Conservation (phyloP, 2,797 vertebrate species). For the Girardinus metallicus region DNA sequence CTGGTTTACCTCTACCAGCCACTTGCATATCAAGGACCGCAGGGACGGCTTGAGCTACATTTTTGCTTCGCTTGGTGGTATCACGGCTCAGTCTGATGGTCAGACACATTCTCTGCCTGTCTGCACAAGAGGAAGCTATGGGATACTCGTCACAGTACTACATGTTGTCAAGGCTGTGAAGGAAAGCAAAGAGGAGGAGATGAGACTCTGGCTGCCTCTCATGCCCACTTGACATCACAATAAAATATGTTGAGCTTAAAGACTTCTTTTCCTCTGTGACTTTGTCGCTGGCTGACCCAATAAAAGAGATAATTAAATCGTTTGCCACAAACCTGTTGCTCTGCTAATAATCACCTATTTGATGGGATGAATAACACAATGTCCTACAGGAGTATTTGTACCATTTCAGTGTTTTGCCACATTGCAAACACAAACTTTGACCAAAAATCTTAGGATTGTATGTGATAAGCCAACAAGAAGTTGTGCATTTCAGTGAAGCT, state of each 20-base stretch:
- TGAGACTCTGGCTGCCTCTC: slow-evolving; percentile 13
- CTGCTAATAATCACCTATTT: not conserved
- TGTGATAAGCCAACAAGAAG: not conserved
- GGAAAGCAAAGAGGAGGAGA: slow-evolving; percentile 21
- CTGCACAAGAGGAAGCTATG: slow-evolving; percentile 11
- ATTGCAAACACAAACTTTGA: not conserved
- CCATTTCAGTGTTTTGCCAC: not conserved
- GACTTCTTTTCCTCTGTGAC: slow-evolving; percentile 17
- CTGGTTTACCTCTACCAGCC: slow-evolving; percentile 45
- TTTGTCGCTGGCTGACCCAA: slow-evolving; percentile 5
- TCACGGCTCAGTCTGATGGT: slow-evolving; percentile 23
- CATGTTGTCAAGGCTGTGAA: slow-evolving; percentile 23
- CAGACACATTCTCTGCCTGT: slow-evolving; percentile 28
- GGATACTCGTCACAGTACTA: slow-evolving; percentile 18
- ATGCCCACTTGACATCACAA: slow-evolving; percentile 22
- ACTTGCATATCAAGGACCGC: slow-evolving; percentile 42
- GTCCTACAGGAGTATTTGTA: not conserved
- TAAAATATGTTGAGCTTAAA: slow-evolving; percentile 4
- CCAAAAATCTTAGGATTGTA: not conserved
- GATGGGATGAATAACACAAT: not conserved
- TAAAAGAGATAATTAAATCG: slow-evolving; percentile 17
- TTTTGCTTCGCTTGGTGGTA: slow-evolving; percentile 40
- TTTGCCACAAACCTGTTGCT: slow-evolving; percentile 4
- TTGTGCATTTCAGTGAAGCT: not conserved
- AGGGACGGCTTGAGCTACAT: slow-evolving; percentile 52